Percentiles rank a stretch among this genome's conserved stretches.
phyloP scores from a whole-genome alignment of 2,888 invertebrate species.

The Tortrix viridana region DNA sequence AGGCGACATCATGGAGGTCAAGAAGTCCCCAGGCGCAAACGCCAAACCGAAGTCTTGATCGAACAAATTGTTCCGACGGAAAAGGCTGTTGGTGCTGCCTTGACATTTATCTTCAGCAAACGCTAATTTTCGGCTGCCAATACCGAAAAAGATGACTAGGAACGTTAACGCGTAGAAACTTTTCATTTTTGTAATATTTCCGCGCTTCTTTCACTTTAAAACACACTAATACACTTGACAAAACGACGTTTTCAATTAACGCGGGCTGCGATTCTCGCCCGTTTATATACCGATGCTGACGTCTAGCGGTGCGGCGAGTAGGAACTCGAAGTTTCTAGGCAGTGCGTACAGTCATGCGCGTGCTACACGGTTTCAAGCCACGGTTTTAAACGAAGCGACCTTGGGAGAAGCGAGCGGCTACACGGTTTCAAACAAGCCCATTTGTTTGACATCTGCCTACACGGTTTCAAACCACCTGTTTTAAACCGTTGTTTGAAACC shows the following conservation, averaged over 20 bases:
- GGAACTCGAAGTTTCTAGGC: slow-evolving; percentile 52
- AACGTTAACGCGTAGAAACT: not conserved
- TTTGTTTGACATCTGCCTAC: too few relatives aligned
- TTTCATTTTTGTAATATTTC: slow-evolving; percentile 45
- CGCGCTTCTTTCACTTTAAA: not conserved
- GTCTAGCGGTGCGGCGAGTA: slow-evolving; percentile 58
- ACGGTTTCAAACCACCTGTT: too few relatives aligned
- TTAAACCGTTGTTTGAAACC: too few relatives aligned
- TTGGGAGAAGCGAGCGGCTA: too few relatives aligned
- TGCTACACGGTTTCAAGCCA: too few relatives aligned
- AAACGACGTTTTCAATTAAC: not conserved
- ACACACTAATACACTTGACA: not conserved
- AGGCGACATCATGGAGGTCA: slow-evolving; percentile 58
- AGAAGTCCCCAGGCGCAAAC: slow-evolving; percentile 64
- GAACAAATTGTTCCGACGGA: slow-evolving; percentile 46
- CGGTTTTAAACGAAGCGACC: too few relatives aligned
- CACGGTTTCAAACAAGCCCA: too few relatives aligned
- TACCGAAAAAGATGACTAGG: not conserved
- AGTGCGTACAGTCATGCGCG: too few relatives aligned
- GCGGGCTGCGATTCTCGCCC: slow-evolving; percentile 32
- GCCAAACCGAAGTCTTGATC: slow-evolving; percentile 66
- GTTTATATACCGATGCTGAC: slow-evolving; percentile 56
- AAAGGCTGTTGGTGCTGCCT: slow-evolving; percentile 38
- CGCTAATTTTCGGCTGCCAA: not conserved
- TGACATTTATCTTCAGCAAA: slow-evolving; percentile 46